Base-by-base conservation (phyloP, 2,797 vertebrate genomes). In the Notoglanidium macrostoma region DNA sequence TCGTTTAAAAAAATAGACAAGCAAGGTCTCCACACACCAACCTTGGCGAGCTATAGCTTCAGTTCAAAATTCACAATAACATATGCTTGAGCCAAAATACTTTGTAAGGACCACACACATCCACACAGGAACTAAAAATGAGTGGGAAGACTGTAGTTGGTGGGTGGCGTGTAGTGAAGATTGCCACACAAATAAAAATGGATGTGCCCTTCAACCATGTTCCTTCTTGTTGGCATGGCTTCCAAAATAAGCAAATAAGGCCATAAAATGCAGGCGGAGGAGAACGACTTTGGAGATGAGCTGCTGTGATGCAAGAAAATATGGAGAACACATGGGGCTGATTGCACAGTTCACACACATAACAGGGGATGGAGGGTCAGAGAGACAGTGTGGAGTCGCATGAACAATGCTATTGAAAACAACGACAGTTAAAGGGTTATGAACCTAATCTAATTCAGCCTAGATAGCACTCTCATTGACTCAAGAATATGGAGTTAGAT, bases 211-310 rank as follows among this genome's bases (percentile, higher is more conserved):
- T 88, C 49, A 85, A 57, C 35, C 73, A 59, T 89, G 89, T 85
- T 86, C 74, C 44, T 6, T 21, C 1, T 83, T 65, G 65, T 32
- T 40, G 44, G 87, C 90, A 87, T 90, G 88, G 79, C 49, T 84
- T 85, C 87, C 88, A 87, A 90, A 83, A 89, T 87, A 89, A 87
- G 88, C 92, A 92, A 89, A 91, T 76, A 90, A 87, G 82, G 51
- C 83, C 73, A 90, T 92, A 88, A 91, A 89, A 88, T 55, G 51
- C 83, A 87, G 26, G 68, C 70, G 11, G 79, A 82, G 85, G 55
- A 84, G 78, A 87, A 55, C 57, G 11, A 72, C 83, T 49, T 44
- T 85, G 74, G 86, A 88, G 82, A 86, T 23, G 61, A 73, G 74
- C 70, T 72, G 84, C 85, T 67, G 51, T 82, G 35, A 90, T 83